Conservation (phyloP, 2,888 invertebrate species). For the Lasius fuliginosus region DNA sequence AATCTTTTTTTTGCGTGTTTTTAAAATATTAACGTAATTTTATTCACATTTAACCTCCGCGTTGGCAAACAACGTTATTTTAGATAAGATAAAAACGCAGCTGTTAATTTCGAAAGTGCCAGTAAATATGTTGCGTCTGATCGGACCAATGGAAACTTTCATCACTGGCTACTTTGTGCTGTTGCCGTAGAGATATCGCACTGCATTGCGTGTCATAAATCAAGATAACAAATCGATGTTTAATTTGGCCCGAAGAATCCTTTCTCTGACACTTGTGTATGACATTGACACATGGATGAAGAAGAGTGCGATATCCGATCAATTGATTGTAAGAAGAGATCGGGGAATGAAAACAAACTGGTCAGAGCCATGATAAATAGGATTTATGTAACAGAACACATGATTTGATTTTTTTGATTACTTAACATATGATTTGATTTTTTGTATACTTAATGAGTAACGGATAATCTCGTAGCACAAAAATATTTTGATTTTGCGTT, state of each 20-base stretch:
- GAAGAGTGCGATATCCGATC: neutral
- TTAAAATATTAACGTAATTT: conserved; percentile 39
- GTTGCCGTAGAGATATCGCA: conserved; percentile 37
- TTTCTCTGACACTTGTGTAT: conserved; percentile 27
- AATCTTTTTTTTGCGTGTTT: neutral
- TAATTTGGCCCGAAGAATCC: conserved; percentile 12
- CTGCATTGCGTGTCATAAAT: conserved; percentile 36
- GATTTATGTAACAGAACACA: conserved; percentile 21
- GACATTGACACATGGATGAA: conserved; percentile 49
- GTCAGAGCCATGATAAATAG: neutral
- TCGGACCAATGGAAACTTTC: conserved; percentile 62
- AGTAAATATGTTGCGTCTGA: conserved; percentile 50
- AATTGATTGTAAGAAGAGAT: conserved; percentile 26
- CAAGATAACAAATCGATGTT: conserved; percentile 49
- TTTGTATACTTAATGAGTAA: neutral
- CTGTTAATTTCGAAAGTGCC: conserved; percentile 59
- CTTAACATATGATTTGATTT: conserved; percentile 13
- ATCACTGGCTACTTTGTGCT: conserved; percentile 30
- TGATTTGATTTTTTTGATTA: neutral
- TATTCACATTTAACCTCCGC: neutral
- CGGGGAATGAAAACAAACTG: conserved; percentile 19
- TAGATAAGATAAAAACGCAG: conserved; percentile 69
- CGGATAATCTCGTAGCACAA: neutral
- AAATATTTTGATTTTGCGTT: conserved; percentile 19
- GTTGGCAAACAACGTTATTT: conserved; percentile 54